phyloP scores from a whole-genome alignment of 2,797 vertebrate genomes.

The Brachyalestes nurse region DNA sequence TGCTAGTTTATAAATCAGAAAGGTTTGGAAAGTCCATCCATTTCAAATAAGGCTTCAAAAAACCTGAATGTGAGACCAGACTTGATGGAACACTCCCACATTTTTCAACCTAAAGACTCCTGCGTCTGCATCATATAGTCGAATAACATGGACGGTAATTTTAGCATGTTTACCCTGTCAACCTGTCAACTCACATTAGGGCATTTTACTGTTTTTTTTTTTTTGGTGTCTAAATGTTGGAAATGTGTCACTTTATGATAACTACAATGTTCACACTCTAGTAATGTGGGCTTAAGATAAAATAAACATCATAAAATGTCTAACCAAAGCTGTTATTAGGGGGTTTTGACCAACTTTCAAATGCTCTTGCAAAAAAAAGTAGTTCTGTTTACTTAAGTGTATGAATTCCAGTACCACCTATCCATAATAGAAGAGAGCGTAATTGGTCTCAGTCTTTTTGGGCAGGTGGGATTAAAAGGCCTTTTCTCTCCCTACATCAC shows the following conservation, averaged over 20 bases:
- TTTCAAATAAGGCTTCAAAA: too few relatives aligned
- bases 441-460: background rate
- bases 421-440: background rate
- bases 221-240: background rate
- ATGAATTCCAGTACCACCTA: background rate
- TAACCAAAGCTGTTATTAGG: background rate
- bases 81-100: too few relatives aligned
- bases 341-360: background rate
- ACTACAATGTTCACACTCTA: background rate
- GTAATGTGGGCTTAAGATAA: too few relatives aligned
- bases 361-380: background rate
- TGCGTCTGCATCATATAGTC: background rate
- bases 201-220: too few relatives aligned
- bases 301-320: background rate
- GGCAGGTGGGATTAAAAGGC: too few relatives aligned
- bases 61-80: background rate
- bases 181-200: background rate
- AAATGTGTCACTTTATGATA: background rate
- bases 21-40: background rate
- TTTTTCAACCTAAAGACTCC: background rate
- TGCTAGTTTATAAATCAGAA: background rate
- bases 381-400: too few relatives aligned
- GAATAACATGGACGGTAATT: background rate
- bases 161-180: background rate
- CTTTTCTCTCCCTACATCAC: background rate